Evolutionary conservation across 2,113 vertebrate species (phyloP).

Genomic region (Misgurnus anguillicaudatus): DNA sequence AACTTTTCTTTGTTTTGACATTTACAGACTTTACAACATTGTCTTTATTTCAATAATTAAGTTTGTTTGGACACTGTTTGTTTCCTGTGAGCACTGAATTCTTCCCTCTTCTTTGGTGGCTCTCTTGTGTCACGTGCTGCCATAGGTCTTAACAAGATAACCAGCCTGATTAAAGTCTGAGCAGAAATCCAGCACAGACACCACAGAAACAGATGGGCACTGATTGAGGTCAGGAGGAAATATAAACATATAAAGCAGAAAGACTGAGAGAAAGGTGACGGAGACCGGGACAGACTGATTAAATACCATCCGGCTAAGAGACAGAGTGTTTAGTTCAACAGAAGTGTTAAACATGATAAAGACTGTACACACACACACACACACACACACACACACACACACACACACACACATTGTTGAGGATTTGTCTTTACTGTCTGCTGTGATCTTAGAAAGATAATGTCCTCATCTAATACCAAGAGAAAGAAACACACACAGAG

Average conservation of each 20-base stretch:
- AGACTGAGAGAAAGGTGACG: neutral
- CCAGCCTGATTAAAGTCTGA: conserved; percentile 60
- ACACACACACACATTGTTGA: no score
- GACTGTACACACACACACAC: neutral
- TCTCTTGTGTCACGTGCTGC: neutral
- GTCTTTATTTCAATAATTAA: no score
- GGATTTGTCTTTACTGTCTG: neutral
- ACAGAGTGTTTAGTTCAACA: neutral
- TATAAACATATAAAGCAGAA: neutral
- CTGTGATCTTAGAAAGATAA: neutral
- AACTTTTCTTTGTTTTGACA: no score
- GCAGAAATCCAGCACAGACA: conserved; percentile 14
- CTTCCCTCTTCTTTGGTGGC: neutral
- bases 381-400: neutral
- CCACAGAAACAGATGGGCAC: conserved; percentile 61
- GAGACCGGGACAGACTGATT: neutral
- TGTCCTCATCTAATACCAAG: neutral
- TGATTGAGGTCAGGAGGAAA: conserved; percentile 53
- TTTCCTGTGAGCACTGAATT: neutral
- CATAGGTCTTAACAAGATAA: conserved; percentile 57
- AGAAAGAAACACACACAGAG: no score
- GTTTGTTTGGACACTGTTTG: no score
- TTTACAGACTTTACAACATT: no score
- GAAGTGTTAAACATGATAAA: neutral
- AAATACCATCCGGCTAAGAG: neutral